phyloP scores from a whole-genome alignment of 2,797 vertebrate genomes.

The Rhincodon typus region DNA sequence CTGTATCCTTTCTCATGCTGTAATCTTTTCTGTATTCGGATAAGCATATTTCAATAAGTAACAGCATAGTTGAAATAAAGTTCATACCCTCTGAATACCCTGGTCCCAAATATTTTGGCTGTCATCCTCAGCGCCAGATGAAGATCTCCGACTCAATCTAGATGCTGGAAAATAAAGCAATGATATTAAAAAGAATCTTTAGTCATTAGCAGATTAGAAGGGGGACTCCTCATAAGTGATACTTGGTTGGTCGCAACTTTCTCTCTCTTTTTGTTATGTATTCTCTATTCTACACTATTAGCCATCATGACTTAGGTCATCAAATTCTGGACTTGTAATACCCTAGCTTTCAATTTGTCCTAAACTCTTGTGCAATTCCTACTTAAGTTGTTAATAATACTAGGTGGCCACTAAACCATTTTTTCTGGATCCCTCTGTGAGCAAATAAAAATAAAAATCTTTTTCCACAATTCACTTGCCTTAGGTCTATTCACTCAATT shows the following conservation, averaged over 20 bases:
- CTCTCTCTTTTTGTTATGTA: background rate
- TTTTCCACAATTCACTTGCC: background rate
- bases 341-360: background rate
- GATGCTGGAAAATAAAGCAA: constrained; percentile 44
- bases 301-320: background rate
- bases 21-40: background rate
- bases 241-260: background rate
- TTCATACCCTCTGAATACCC: constrained; percentile 80
- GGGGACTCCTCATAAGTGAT: background rate
- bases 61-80: background rate
- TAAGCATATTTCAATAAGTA: background rate
- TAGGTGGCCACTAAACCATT: background rate
- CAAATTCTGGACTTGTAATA: background rate
- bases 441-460: background rate
- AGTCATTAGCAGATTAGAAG: background rate
- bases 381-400: background rate
- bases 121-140: constrained; percentile 83
- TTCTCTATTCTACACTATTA: background rate
- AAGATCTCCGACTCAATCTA: constrained; percentile 77
- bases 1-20: background rate
- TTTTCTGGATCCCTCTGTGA: background rate
- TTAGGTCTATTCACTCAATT: background rate
- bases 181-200: background rate
- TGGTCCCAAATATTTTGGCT: constrained; percentile 64
- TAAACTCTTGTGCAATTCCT: background rate